A percentile compares a stretch with the other conserved stretches of the same genome.
Conservation (phyloP, 2,797 vertebrate species). For the Neosilurus hyrtlii region DNA sequence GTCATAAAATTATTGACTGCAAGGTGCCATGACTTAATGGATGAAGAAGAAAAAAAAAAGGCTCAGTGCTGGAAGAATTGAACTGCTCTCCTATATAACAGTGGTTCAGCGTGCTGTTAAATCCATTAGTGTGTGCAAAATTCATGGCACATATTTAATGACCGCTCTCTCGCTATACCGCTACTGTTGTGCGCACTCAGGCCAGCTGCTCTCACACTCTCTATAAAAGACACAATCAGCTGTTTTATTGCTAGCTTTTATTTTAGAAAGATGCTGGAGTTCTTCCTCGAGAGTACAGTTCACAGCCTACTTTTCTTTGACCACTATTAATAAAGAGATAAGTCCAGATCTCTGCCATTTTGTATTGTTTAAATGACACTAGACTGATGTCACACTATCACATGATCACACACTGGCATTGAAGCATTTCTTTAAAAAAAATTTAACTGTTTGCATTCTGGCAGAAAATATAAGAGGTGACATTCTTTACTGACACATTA, state of each 20-base stretch:
- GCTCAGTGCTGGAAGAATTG: neutral
- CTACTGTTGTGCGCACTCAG: neutral
- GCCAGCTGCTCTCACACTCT: neutral
- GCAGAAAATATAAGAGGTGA: neutral
- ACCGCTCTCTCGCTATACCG: neutral
- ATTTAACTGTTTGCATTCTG: neutral
- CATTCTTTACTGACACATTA: neutral
- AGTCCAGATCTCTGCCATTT: conserved; percentile 14
- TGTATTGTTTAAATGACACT: neutral
- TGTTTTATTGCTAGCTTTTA: neutral
- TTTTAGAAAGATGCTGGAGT: neutral
- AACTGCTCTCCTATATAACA: neutral
- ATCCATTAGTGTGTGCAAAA: neutral
- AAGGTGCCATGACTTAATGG: neutral
- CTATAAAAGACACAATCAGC: neutral
- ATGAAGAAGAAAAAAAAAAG: neutral
- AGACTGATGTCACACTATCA: neutral
- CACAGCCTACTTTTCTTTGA: conserved; percentile 20
- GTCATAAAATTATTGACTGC: neutral
- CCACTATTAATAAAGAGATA: conserved; percentile 10
- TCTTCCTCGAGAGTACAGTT: conserved; percentile 14
- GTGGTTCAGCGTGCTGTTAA: neutral
- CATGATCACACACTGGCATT: too few relatives aligned
- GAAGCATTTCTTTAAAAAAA: too few relatives aligned
- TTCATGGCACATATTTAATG: neutral